Percentiles rank a stretch among this genome's conserved stretches.
phyloP scores from a whole-genome alignment of 2,113 vertebrate species.

The Gallinago undulata region DNA sequence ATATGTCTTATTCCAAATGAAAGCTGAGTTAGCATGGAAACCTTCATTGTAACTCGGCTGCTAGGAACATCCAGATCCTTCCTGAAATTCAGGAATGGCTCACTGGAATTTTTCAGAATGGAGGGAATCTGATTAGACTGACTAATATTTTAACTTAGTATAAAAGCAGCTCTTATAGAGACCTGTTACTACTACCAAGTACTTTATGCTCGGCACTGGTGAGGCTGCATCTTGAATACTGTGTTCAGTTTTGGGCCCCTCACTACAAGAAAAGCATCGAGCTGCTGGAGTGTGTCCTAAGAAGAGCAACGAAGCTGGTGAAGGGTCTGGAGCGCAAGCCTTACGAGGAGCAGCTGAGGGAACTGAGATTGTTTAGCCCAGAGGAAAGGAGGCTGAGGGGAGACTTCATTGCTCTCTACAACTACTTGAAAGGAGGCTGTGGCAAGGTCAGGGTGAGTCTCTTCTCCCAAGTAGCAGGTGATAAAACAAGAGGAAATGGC shows the following conservation, averaged over 20 bases:
- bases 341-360: fast-evolving
- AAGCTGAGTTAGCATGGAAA: not conserved
- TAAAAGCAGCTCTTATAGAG: not conserved
- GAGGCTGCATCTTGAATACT: fast-evolving
- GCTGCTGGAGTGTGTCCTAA: fast-evolving
- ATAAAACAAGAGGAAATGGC: not conserved
- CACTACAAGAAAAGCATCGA: not conserved
- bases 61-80: not conserved
- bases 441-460: fast-evolving
- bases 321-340: not conserved
- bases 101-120: not conserved
- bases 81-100: not conserved
- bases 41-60: not conserved
- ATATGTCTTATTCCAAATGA: not conserved
- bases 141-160: not conserved
- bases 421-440: not conserved
- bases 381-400: not conserved
- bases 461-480: not conserved
- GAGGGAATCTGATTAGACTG: not conserved
- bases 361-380: not conserved
- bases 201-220: not conserved
- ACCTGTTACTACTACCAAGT: not conserved
- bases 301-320: fast-evolving
- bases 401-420: not conserved
- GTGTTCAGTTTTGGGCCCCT: not conserved